Percentiles rank a stretch among this genome's conserved stretches.
Conservation (phyloP, 1,140 invertebrate genomes). For the Cyrtorhinus lividipennis region DNA sequence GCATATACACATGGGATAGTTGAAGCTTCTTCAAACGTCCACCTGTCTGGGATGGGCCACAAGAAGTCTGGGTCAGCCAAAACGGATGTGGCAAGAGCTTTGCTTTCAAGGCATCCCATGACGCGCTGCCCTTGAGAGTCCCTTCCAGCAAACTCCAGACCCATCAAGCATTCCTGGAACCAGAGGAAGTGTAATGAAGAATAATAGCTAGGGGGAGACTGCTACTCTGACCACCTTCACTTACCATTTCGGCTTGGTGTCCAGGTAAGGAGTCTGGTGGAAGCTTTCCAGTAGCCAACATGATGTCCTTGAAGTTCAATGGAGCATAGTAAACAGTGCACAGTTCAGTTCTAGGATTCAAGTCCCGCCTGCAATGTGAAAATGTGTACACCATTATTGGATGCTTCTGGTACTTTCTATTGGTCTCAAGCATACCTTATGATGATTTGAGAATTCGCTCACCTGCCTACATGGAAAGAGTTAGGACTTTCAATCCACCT, state of each 20-base stretch:
- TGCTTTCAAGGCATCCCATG: slow-evolving; percentile 45
- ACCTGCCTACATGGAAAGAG: slow-evolving; percentile 67
- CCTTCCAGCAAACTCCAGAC: slow-evolving; percentile 44
- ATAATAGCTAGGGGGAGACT: no score
- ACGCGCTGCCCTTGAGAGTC: slow-evolving; percentile 37
- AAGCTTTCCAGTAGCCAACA: slow-evolving; percentile 91
- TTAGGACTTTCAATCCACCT: slow-evolving; percentile 79
- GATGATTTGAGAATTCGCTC: slow-evolving; percentile 75
- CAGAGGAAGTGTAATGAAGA: no score
- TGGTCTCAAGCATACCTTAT: slow-evolving; percentile 84
- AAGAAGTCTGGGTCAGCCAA: slow-evolving; percentile 37
- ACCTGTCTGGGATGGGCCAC: slow-evolving; percentile 64
- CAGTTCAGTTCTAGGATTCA: slow-evolving; percentile 37
- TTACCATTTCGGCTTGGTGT: slow-evolving; percentile 43
- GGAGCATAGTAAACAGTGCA: slow-evolving; percentile 86
- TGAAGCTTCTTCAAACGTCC: slow-evolving; percentile 72
- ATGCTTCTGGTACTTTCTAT: slow-evolving; percentile 67
- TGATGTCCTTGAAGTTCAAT: slow-evolving; percentile 93
- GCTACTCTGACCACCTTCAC: slow-evolving; percentile 60
- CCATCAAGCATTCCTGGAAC: not conserved
- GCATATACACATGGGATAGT: slow-evolving; percentile 71
- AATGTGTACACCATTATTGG: slow-evolving; percentile 43
- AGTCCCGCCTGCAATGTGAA: slow-evolving; percentile 32
- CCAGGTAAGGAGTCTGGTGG: slow-evolving; percentile 87
- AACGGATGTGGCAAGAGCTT: slow-evolving; percentile 42